Evolutionary conservation across 1,140 invertebrate genomes (phyloP).

Genomic region (Heliconius nattereri): DNA sequence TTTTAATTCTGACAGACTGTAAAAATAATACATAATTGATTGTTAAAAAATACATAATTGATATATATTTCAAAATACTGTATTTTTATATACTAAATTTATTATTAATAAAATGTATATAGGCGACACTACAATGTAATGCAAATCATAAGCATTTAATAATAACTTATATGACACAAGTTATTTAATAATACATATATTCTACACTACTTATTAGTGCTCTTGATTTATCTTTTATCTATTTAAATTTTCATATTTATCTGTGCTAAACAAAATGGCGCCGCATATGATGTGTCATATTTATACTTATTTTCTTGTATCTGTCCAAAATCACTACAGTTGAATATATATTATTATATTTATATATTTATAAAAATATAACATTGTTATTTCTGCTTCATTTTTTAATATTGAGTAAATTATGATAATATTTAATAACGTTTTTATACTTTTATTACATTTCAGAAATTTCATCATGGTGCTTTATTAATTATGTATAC

Average conservation of each 20-base stretch:
- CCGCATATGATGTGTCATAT: too few species aligned
- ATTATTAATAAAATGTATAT: background rate
- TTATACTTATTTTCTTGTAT: too few species aligned
- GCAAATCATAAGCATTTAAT: background rate
- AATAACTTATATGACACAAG: constrained; percentile 14
- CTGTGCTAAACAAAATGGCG: background rate
- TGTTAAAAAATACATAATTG: background rate
- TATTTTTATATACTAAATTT: constrained; percentile 1
- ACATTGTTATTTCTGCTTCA: too few species aligned
- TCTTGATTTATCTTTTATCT: constrained; percentile 1
- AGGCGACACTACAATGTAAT: constrained; percentile 10
- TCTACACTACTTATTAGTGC: background rate
- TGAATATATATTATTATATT: too few species aligned
- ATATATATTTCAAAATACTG: constrained; percentile 6
- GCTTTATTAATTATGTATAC: too few species aligned
- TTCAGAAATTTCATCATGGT: too few species aligned
- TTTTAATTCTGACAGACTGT: background rate
- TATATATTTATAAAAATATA: too few species aligned
- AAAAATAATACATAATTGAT: background rate
- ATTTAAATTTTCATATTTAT: background rate
- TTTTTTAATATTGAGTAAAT: too few species aligned
- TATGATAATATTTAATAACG: too few species aligned
- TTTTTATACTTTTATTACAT: too few species aligned
- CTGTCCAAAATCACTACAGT: too few species aligned
- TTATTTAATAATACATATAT: background rate